Percentiles rank a stretch among this genome's conserved stretches.
These are phyloP conservation scores for Brevipalpus yothersi DNA, from an alignment of 1,140 invertebrate species.

Conservation along the genomic window DNA sequence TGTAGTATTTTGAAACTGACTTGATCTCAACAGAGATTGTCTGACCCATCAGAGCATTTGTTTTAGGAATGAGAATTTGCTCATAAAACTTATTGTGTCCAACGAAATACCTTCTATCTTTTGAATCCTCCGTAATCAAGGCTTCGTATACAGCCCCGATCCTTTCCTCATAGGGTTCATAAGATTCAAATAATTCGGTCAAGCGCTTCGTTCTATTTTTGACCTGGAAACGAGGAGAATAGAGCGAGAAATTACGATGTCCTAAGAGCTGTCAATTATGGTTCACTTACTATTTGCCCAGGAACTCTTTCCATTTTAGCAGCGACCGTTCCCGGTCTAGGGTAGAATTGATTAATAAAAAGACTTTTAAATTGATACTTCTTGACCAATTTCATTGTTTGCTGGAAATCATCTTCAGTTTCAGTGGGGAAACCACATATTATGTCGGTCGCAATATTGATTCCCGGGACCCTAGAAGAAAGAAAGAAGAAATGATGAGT, in stretches of 20 bases:
- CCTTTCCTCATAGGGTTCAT: slow-evolving; percentile 53
- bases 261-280: too few species aligned
- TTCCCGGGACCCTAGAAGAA: slow-evolving; percentile 38
- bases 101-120: slow-evolving; percentile 70
- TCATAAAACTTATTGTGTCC: slow-evolving; percentile 91
- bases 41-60: neutral
- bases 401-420: slow-evolving; percentile 66
- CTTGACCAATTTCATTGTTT: slow-evolving; percentile 55
- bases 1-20: neutral
- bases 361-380: slow-evolving; percentile 77
- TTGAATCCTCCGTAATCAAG: slow-evolving; percentile 61
- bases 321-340: slow-evolving; percentile 79
- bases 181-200: slow-evolving; percentile 73
- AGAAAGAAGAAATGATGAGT: slow-evolving; percentile 5
- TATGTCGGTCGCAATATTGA: slow-evolving; percentile 91
- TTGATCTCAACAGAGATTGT: neutral
- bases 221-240: neutral
- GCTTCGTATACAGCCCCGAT: slow-evolving; percentile 31
- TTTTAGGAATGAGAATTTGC: slow-evolving; percentile 58
- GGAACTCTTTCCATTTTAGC: slow-evolving; percentile 59
- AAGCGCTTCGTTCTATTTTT: slow-evolving; percentile 66
- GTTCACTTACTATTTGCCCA: slow-evolving; percentile 32
- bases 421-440: slow-evolving; percentile 97
- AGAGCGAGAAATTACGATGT: neutral
- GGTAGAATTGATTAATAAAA: slow-evolving; percentile 96